phyloP scores from a whole-genome alignment of 1,140 invertebrate species.

The Drosophila punjabiensis region DNA sequence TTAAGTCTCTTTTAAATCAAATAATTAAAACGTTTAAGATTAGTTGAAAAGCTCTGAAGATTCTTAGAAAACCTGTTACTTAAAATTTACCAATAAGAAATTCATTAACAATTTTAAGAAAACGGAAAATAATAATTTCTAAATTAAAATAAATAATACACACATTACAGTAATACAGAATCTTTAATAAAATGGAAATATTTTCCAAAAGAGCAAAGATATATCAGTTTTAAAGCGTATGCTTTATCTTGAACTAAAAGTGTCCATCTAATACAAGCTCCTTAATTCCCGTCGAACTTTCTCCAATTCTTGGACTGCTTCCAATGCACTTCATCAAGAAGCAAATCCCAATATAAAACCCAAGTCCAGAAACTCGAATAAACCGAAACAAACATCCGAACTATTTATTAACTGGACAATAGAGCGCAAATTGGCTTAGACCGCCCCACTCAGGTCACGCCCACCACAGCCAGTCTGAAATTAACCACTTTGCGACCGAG shows the following conservation, averaged over 20 bases:
- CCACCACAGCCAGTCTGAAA: constrained; percentile 50
- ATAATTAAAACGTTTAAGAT: no score
- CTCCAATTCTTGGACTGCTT: background rate
- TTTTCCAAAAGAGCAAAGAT: no score
- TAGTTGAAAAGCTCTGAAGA: no score
- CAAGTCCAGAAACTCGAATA: constrained; percentile 14
- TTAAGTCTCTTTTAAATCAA: no score
- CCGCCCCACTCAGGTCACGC: constrained; percentile 20
- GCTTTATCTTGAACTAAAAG: background rate
- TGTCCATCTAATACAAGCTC: background rate
- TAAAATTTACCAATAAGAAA: no score
- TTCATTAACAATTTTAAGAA: no score
- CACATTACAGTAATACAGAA: no score
- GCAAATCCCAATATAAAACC: constrained; percentile 20
- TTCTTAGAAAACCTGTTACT: no score
- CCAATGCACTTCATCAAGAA: constrained; percentile 51
- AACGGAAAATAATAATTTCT: no score
- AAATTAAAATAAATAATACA: no score
- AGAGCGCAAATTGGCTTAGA: constrained; percentile 66
- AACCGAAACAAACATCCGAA: constrained; percentile 43
- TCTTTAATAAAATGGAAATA: no score
- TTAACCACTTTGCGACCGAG: constrained; percentile 58
- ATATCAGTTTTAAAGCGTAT: background rate
- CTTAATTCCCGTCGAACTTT: background rate
- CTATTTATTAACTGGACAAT: constrained; percentile 78